Evolutionary conservation across 2,888 invertebrate species (phyloP).

Genomic region (Epistrophella euchroma): DNA sequence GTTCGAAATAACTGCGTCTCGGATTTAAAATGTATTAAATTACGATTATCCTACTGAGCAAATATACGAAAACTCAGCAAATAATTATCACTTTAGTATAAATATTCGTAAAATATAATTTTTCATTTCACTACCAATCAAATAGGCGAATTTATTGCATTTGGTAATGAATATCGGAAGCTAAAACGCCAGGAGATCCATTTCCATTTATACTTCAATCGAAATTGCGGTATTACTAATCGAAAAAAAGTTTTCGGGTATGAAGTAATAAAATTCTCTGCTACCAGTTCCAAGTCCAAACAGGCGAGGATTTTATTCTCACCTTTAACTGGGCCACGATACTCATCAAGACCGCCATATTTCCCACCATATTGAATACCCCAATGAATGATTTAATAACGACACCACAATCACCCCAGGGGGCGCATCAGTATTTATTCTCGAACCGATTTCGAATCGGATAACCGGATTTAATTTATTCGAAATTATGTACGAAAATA

Average conservation of each 20-base stretch:
- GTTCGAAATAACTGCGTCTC: constrained; percentile 53
- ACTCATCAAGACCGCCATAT: constrained; percentile 42
- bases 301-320: constrained; percentile 38
- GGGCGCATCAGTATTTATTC: constrained; percentile 39
- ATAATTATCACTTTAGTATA: constrained; percentile 47
- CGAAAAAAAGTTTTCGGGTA: constrained; percentile 15
- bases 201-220: neutral
- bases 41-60: constrained; percentile 62
- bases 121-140: constrained; percentile 68
- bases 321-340: constrained; percentile 63
- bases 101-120: constrained; percentile 71
- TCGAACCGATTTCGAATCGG: constrained; percentile 28
- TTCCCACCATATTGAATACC: neutral
- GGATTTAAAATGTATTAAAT: constrained; percentile 67
- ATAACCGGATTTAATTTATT: constrained; percentile 60
- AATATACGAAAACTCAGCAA: constrained; percentile 59
- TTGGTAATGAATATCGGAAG: constrained; percentile 69
- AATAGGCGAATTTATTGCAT: constrained; percentile 59
- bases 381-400: constrained; percentile 66
- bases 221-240: constrained; percentile 6
- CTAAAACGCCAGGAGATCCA: constrained; percentile 59
- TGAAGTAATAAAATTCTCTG: constrained; percentile 60
- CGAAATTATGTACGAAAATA: constrained; percentile 38
- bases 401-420: constrained; percentile 69
- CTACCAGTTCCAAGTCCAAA: constrained; percentile 9